These are phyloP conservation scores for Etheostoma nigrum DNA, from an alignment of 2,797 vertebrate genomes.

Conservation along the genomic window DNA sequence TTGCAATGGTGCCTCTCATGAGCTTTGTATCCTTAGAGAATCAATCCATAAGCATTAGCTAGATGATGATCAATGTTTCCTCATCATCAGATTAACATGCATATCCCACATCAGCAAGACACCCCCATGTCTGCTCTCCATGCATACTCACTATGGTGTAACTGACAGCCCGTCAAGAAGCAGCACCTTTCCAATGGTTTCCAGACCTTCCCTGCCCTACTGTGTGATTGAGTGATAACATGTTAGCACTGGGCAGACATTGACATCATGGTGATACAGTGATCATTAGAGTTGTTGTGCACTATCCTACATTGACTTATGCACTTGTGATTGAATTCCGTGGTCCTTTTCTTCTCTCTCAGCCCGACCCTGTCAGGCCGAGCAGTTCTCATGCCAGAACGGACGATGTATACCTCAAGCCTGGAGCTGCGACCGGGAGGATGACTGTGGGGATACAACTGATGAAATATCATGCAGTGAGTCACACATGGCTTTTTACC, in stretches of 20 bases:
- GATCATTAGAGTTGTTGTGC: conserved; percentile 64
- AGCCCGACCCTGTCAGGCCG: conserved; percentile 93
- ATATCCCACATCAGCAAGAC: conserved; percentile 58
- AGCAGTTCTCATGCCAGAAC: conserved; percentile 94
- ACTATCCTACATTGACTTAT: conserved; percentile 57
- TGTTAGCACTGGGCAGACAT: conserved; percentile 36
- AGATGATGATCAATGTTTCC: conserved; percentile 75
- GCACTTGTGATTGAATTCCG: conserved; percentile 66
- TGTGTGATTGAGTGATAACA: conserved; percentile 64
- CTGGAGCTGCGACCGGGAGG: conserved; percentile 95
- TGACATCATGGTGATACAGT: conserved; percentile 63
- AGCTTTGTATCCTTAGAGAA: conserved; percentile 70
- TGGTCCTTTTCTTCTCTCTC: conserved; percentile 40
- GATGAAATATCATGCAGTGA: conserved; percentile 96
- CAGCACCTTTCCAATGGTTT: conserved; percentile 36
- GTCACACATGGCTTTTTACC: conserved; percentile 55
- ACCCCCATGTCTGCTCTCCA: conserved; percentile 31
- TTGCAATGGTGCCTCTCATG: conserved; percentile 54
- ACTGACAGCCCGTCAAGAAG: conserved; percentile 51
- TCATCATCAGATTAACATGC: conserved; percentile 69
- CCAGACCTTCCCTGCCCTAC: conserved; percentile 18
- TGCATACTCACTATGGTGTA: conserved; percentile 22
- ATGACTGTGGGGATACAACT: conserved; percentile 94
- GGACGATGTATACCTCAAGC: conserved; percentile 93
- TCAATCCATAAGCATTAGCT: conserved; percentile 74